Evolutionary conservation across 2,797 vertebrate species (phyloP).

Genomic region (Melanotaenia parkinsoni): DNA sequence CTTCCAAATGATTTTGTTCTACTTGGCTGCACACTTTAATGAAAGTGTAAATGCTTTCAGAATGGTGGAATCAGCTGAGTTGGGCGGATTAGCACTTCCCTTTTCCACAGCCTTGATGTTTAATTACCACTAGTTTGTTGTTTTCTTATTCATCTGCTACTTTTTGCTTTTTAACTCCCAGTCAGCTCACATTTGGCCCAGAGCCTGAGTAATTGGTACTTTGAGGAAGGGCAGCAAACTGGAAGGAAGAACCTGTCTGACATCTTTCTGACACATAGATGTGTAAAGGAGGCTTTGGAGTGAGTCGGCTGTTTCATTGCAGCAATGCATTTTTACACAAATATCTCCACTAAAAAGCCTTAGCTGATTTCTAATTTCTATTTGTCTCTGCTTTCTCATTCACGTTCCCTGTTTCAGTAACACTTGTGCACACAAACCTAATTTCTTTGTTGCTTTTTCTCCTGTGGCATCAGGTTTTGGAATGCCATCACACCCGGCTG

Average conservation of each 20-base stretch:
- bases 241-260: conserved; percentile 25
- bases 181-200: conserved; percentile 61
- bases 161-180: conserved; percentile 63
- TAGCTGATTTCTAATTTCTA: conserved; percentile 6
- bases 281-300: conserved; percentile 37
- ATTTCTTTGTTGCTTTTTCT: conserved; percentile 18
- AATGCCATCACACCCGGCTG: conserved; percentile 53
- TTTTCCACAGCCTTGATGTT: conserved; percentile 81
- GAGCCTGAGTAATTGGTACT: conserved; percentile 57
- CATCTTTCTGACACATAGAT: conserved; percentile 36
- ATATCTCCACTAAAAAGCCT: conserved; percentile 14
- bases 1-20: conserved; percentile 82
- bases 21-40: conserved; percentile 85
- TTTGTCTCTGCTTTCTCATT: conserved; percentile 6
- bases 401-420: neutral
- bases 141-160: conserved; percentile 74
- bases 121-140: conserved; percentile 84
- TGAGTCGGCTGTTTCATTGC: conserved; percentile 38
- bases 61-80: conserved; percentile 80
- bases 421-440: neutral
- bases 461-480: conserved; percentile 20
- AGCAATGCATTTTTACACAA: conserved; percentile 21
- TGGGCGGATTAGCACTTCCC: conserved; percentile 79
- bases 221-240: conserved; percentile 24
- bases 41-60: conserved; percentile 85